Evolutionary conservation across 2,797 vertebrate genomes (phyloP), one percentile per base, ranked within the genome.

Genomic region (Myioborus melanocephalus): DNA sequence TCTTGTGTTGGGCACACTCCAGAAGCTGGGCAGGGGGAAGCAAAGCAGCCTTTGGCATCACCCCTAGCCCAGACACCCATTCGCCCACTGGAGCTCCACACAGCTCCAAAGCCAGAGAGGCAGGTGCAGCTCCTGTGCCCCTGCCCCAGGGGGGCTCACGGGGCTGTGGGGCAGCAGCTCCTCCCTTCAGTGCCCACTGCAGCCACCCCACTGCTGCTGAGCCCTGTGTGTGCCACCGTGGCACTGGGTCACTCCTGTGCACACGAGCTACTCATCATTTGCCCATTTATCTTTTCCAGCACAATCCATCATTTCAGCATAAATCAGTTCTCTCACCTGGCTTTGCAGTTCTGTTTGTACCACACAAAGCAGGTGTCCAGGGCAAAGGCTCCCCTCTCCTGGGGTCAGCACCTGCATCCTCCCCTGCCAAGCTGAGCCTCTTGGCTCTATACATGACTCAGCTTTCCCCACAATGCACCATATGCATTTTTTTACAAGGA

Each of bases 1-100:
- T 44, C 2, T 41, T 12, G 0, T 2, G 0, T 2, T 2, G 37
- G 56, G 52, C 75, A 49, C 12, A 1, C 43, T 43, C 2, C 77
- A 32, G 18, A 21, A 28, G 8, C 28, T 0, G 0, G 59, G 60
- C 46, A 57, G 46, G 0, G 9, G 61, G 66, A n/a, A 71, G 43
- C 43, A 23, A 5, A 50, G 75, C 16, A 17, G 60, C 35, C 43
- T 73, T 32, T 32, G 76, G 50, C 16, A 49, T 2, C 1, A 0
- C 22, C 12, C 21, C 26, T 1, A 26, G 28, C 34, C 56, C 35
- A 6, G 65, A 55, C 26, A 69, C 4, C 26, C 23, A 0, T 4
- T 34, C 5, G 13, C 39, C 4, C 10, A 4, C 14, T 4, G 0
- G 28, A 82, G 49, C 53, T 16, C 14, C n/a, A 5, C 59, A 26